phyloP scores from a whole-genome alignment of 2,888 invertebrate species.

The Dicyrtomina minuta region DNA sequence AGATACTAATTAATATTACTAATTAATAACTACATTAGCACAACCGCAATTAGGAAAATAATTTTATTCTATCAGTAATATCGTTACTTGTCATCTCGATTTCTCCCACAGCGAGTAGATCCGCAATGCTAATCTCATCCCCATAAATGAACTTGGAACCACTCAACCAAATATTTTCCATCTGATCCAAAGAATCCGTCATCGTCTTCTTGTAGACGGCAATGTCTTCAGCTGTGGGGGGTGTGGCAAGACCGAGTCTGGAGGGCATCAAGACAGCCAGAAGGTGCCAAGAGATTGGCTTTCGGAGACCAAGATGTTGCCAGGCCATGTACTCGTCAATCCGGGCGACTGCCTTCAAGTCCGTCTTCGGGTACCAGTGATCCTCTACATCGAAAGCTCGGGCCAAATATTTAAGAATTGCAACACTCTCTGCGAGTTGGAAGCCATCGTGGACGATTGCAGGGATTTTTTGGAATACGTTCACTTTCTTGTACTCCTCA shows the following conservation, averaged over 20 bases:
- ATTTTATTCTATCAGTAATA: no score
- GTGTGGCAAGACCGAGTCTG: constrained; percentile 61
- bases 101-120: no score
- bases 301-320: constrained; percentile 68
- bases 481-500: no score
- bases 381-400: constrained; percentile 62
- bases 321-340: constrained; percentile 75
- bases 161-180: constrained; percentile 25
- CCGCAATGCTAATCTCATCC: no score
- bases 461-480: constrained; percentile 26
- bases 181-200: constrained; percentile 10
- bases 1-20: neutral
- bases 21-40: constrained; percentile 21
- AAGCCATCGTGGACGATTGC: constrained; percentile 32
- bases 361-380: constrained; percentile 66
- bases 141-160: constrained; percentile 15
- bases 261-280: constrained; percentile 60
- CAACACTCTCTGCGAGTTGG: constrained; percentile 59
- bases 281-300: constrained; percentile 11
- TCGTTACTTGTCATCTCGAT: constrained; percentile 6
- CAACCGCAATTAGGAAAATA: constrained; percentile 24
- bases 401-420: constrained; percentile 69
- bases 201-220: constrained; percentile 52
- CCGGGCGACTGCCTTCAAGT: constrained; percentile 63
- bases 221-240: constrained; percentile 57